phyloP scores from a whole-genome alignment of 1,140 invertebrate genomes.

The Medauroidea extradentata region DNA sequence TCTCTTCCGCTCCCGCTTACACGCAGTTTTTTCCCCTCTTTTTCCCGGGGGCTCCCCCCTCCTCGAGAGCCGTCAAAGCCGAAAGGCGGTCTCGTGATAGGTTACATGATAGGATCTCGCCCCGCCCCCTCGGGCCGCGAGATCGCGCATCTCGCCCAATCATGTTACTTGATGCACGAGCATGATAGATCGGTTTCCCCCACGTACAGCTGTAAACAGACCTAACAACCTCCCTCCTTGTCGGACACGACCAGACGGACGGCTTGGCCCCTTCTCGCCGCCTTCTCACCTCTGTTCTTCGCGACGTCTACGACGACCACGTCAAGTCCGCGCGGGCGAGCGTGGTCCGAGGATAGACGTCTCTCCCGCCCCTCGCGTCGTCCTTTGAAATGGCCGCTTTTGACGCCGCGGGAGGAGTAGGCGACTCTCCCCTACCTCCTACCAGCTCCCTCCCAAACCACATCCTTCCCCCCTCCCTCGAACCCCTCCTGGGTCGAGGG shows the following conservation, averaged over 20 bases:
- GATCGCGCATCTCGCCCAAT: constrained; percentile 18
- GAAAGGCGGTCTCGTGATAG: constrained; percentile 17
- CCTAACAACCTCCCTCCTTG: constrained; percentile 15
- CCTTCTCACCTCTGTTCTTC: background rate
- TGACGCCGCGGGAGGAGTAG: no score
- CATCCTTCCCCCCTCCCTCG: no score
- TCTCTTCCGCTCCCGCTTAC: no score
- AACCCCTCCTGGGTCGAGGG: no score
- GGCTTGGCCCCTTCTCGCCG: background rate
- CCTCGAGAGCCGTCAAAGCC: constrained; percentile 7
- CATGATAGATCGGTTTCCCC: constrained; percentile 18
- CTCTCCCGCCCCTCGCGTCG: no score
- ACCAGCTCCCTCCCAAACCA: no score
- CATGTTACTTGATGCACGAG: constrained; percentile 20
- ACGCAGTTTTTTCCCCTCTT: constrained; percentile 17
- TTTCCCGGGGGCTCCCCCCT: constrained; percentile 9
- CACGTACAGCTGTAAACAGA: constrained; percentile 14
- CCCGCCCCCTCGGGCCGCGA: constrained; percentile 13
- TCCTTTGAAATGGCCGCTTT: no score
- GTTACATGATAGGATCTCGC: constrained; percentile 22
- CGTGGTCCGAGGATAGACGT: no score
- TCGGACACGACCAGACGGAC: constrained; percentile 6
- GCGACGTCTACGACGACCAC: no score
- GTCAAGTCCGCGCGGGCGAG: no score
- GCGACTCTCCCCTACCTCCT: no score